phyloP scores from a whole-genome alignment of 2,888 invertebrate genomes.

The Orchestes rusci region DNA sequence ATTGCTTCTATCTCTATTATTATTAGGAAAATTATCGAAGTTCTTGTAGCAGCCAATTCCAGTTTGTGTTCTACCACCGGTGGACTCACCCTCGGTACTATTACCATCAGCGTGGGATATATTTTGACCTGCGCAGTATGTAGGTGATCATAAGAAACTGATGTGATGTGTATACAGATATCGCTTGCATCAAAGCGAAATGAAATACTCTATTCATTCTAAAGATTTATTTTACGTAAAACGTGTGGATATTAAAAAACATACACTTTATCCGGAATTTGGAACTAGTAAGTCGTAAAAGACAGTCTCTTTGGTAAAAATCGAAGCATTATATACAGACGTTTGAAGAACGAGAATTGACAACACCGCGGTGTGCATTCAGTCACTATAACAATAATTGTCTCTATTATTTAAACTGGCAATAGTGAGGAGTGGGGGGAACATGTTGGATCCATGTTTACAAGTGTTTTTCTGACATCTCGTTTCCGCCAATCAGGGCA shows the following conservation, averaged over 20 bases:
- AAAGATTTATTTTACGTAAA: background rate
- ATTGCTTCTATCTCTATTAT: constrained; percentile 46
- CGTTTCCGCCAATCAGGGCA: constrained; percentile 71
- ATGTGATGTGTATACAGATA: no score
- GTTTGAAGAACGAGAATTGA: no score
- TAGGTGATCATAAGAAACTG: no score
- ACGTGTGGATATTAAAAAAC: background rate
- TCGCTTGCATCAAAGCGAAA: no score
- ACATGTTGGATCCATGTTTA: constrained; percentile 6
- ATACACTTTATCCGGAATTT: background rate
- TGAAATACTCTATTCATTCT: no score
- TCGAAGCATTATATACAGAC: background rate
- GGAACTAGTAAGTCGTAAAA: background rate
- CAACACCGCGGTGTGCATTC: no score
- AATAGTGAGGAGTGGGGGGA: constrained; percentile 6
- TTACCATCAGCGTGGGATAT: constrained; percentile 83
- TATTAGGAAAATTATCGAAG: constrained; percentile 60
- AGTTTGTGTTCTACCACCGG: constrained; percentile 53
- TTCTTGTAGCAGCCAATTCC: constrained; percentile 71
- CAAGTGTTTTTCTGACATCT: constrained; percentile 48
- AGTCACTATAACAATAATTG: no score
- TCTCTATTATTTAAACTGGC: constrained; percentile 1
- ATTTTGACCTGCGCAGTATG: constrained; percentile 79
- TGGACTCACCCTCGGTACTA: constrained; percentile 64
- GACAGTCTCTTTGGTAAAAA: no score